phyloP scores from a whole-genome alignment of 1,140 invertebrate genomes.

The Aricia agestis region DNA sequence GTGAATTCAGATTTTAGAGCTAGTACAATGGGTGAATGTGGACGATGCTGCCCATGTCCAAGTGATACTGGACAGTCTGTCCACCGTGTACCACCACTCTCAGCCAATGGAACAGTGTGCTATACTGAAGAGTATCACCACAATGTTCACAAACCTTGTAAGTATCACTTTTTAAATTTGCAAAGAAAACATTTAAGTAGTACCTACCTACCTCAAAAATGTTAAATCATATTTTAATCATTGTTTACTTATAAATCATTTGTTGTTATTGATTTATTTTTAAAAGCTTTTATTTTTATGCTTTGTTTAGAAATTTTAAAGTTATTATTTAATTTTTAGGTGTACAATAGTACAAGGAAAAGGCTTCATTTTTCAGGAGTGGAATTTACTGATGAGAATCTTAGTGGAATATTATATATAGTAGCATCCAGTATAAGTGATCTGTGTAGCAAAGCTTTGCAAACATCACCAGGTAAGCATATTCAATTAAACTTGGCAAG shows the following conservation, averaged over 20 bases:
- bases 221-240: too few species aligned
- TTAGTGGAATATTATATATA: constrained; percentile 32
- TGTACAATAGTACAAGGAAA: constrained; percentile 39
- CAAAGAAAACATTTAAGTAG: too few species aligned
- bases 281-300: too few species aligned
- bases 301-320: background rate
- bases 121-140: constrained; percentile 49
- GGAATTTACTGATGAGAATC: constrained; percentile 30
- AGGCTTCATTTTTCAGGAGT: constrained; percentile 43
- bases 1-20: constrained; percentile 65
- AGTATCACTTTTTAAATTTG: too few species aligned
- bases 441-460: constrained; percentile 53
- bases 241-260: too few species aligned
- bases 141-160: constrained; percentile 63
- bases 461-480: constrained; percentile 51
- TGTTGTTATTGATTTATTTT: background rate
- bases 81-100: constrained; percentile 38
- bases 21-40: constrained; percentile 60
- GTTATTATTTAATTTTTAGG: constrained; percentile 33
- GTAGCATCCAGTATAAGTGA: constrained; percentile 44
- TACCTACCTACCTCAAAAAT: too few species aligned
- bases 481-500: constrained; percentile 3
- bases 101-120: constrained; percentile 53
- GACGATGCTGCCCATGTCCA: constrained; percentile 44
- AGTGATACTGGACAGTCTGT: constrained; percentile 45